Conservation (phyloP, 2,113 vertebrate genomes). For the Microcebus griseorufus region DNA sequence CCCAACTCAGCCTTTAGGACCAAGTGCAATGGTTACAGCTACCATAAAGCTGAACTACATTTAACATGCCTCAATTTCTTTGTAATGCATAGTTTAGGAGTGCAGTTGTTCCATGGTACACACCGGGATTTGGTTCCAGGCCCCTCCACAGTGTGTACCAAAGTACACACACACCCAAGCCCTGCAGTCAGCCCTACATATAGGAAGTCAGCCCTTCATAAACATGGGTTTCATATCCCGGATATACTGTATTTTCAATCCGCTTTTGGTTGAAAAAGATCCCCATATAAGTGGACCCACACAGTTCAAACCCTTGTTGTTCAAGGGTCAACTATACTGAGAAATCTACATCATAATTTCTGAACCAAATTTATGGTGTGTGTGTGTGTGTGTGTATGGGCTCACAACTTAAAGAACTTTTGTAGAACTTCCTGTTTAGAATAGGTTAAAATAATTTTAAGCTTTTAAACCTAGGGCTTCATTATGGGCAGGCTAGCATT, state of each 20-base stretch:
- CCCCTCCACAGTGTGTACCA: neutral
- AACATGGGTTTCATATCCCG: neutral
- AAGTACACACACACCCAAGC: neutral
- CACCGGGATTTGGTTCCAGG: neutral
- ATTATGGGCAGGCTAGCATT: neutral
- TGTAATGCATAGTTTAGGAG: neutral
- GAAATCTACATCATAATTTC: constrained; percentile 17
- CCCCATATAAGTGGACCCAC: neutral
- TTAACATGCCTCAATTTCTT: neutral
- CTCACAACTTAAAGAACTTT: constrained; percentile 17
- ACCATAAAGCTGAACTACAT: neutral
- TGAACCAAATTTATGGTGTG: neutral
- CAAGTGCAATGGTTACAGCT: neutral
- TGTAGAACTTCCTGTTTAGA: constrained; percentile 10
- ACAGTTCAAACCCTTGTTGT: neutral
- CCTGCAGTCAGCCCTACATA: neutral
- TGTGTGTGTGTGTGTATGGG: neutral
- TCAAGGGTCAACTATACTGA: neutral
- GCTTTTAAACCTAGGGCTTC: neutral
- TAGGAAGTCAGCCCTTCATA: neutral
- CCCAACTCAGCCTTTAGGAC: neutral
- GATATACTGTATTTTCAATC: neutral
- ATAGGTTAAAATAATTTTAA: constrained; percentile 41
- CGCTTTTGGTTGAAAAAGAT: neutral
- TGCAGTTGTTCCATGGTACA: neutral